Percentiles rank a stretch among this genome's conserved stretches.
phyloP scores from a whole-genome alignment of 2,797 vertebrate genomes.

The Gymnodraco acuticeps region DNA sequence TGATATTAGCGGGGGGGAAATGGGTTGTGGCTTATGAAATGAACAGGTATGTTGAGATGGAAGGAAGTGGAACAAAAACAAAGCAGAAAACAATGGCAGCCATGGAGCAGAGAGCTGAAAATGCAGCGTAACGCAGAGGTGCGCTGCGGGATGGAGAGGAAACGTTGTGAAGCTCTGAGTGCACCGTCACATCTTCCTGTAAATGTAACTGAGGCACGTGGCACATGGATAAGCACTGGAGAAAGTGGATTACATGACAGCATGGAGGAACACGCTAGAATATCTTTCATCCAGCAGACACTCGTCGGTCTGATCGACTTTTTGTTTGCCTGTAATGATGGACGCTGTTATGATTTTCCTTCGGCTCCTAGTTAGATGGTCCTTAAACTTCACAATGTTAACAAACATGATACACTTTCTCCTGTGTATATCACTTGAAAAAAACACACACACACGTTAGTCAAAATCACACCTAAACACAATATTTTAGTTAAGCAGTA shows the following conservation, averaged over 20 bases:
- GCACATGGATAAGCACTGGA: constrained; percentile 16
- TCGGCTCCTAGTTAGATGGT: background rate
- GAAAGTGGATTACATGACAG: constrained; percentile 18
- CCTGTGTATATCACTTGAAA: too few species aligned
- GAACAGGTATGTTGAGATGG: constrained; percentile 13
- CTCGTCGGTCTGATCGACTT: background rate
- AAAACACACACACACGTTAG: too few species aligned
- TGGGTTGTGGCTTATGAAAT: constrained; percentile 23
- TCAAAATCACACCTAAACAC: too few species aligned
- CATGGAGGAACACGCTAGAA: constrained; percentile 5
- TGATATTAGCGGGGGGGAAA: background rate
- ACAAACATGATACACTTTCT: too few species aligned
- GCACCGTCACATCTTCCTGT: constrained; percentile 44
- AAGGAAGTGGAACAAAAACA: constrained; percentile 14
- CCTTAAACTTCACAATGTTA: too few species aligned
- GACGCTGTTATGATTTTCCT: background rate
- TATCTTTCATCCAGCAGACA: constrained; percentile 5
- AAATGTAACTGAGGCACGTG: constrained; percentile 11
- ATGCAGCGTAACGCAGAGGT: constrained; percentile 55
- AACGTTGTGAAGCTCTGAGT: constrained; percentile 66
- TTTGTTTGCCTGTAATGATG: constrained; percentile 18
- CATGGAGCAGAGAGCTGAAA: constrained; percentile 31
- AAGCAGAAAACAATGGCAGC: constrained; percentile 33
- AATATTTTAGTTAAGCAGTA: too few species aligned
- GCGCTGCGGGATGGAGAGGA: constrained; percentile 59